phyloP scores from a whole-genome alignment of 2,888 invertebrate species.

The Anarsia innoxiella region DNA sequence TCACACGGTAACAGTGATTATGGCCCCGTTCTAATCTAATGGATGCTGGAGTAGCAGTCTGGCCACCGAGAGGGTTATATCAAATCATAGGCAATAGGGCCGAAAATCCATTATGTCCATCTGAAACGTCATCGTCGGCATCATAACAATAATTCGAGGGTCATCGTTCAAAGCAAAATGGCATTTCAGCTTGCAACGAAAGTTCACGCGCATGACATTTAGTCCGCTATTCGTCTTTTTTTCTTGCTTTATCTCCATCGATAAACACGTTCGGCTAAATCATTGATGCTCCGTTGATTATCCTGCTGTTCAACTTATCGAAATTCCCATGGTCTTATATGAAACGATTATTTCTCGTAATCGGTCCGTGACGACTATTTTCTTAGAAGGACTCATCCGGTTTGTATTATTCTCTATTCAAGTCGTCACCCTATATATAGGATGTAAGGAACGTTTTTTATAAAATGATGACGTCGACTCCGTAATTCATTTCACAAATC shows the following conservation, averaged over 20 bases:
- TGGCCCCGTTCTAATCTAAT: slow-evolving; percentile 47
- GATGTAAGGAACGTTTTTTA: neutral
- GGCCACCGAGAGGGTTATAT: slow-evolving; percentile 23
- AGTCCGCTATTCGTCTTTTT: no score
- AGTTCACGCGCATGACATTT: slow-evolving; percentile 10
- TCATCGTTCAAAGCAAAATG: slow-evolving; percentile 8
- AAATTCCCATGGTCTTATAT: no score
- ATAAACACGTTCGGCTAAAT: no score
- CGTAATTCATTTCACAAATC: neutral
- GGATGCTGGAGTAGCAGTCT: slow-evolving; percentile 28
- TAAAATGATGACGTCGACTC: slow-evolving; percentile 7
- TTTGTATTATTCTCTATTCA: no score
- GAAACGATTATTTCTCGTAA: no score
- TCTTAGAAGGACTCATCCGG: neutral
- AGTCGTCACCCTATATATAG: no score
- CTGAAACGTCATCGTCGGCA: neutral
- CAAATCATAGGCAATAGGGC: slow-evolving; percentile 7
- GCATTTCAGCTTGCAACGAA: slow-evolving; percentile 10
- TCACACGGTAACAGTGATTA: slow-evolving; percentile 59
- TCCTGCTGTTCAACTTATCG: no score
- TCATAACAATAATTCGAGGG: slow-evolving; percentile 4
- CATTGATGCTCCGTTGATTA: no score
- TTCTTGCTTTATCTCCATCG: no score
- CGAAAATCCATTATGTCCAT: no score
- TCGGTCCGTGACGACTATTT: no score